These are phyloP conservation scores for Turnix velox DNA, from an alignment of 2,113 vertebrate species.

Conservation along the genomic window DNA sequence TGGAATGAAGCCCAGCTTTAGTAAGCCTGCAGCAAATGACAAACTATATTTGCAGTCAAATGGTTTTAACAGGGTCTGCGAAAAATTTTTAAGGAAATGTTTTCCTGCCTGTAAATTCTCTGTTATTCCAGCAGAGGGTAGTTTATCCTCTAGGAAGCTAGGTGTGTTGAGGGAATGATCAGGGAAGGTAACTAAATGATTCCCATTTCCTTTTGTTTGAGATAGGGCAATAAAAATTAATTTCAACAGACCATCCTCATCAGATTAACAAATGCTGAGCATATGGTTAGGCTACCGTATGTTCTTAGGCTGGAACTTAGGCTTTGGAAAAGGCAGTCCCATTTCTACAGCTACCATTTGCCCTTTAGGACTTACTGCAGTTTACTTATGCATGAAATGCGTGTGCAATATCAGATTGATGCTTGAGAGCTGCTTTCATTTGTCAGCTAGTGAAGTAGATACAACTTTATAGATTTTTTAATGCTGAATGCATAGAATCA, in stretches of 20 bases:
- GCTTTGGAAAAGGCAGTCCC: neutral
- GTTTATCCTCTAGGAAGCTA: constrained; percentile 59
- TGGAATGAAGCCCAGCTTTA: neutral
- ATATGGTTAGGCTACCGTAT: neutral
- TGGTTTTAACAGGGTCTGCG: neutral
- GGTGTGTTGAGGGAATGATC: constrained; percentile 12
- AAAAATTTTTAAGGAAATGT: neutral
- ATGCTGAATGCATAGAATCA: neutral
- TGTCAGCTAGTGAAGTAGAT: neutral
- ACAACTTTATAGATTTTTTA: neutral
- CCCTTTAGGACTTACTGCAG: neutral
- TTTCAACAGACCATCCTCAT: neutral
- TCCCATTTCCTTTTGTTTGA: constrained; percentile 17
- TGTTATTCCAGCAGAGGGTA: constrained; percentile 63
- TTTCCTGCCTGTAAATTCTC: constrained; percentile 36
- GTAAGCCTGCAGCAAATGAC: neutral
- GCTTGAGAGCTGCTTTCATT: neutral
- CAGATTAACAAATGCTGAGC: neutral
- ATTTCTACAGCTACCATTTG: neutral
- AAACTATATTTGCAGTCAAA: neutral
- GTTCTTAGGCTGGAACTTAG: neutral
- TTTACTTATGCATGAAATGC: neutral
- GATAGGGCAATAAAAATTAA: constrained; percentile 40
- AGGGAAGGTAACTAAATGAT: constrained; percentile 39
- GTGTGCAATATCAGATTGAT: neutral